Base-by-base conservation (phyloP, 2,888 invertebrate species). In the Habroteleia sp. region DNA sequence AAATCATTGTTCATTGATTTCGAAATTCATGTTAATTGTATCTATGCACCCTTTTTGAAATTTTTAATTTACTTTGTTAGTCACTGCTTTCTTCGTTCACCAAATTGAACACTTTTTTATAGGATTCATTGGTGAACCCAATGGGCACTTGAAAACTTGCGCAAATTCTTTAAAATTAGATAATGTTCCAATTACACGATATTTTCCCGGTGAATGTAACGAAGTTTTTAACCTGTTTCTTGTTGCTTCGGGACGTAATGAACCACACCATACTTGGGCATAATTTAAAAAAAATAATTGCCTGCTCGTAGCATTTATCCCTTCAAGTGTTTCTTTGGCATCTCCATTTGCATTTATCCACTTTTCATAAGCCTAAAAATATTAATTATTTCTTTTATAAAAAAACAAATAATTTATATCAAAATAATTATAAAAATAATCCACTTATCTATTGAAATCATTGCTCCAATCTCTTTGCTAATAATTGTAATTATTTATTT, bases 271-370 rank as follows among this genome's bases (percentile, higher is more conserved):
- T 1, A 95, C 93, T 90, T 95, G 95, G 0, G 97, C 97, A 87
- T 96, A 97, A 85, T 97, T 97, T 3, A 97, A 90, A 85, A 97
- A 97, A 89, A 97, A 97, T 5, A 97, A 89, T 85, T 97, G 97
- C 16, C 93, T 93, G 52, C 94, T 93, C 0, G 94, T 92, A 88
- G 94, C 90, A 88, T 94, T 92, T 79, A 95, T 86, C 66, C 94
- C 93, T 0, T 94, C 93, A 79, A 97, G 84, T 50, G 92, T 90
- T 84, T 95, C 94, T 68, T 89, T 89, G 0, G 88, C 89, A 0
- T 91, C 88, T 0, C 93, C 92, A 82, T 95, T 91, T 7, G 89
- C 87, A 31, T 88, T 86, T 6, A 95, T 89, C 94, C 96, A 96
- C 77, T 92, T 92, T 77, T 93, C 91, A 87, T 96, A 97, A 0